These are phyloP conservation scores for Acanthosepion lycidas DNA, from an alignment of 2,888 invertebrate species.

Conservation along the genomic window DNA sequence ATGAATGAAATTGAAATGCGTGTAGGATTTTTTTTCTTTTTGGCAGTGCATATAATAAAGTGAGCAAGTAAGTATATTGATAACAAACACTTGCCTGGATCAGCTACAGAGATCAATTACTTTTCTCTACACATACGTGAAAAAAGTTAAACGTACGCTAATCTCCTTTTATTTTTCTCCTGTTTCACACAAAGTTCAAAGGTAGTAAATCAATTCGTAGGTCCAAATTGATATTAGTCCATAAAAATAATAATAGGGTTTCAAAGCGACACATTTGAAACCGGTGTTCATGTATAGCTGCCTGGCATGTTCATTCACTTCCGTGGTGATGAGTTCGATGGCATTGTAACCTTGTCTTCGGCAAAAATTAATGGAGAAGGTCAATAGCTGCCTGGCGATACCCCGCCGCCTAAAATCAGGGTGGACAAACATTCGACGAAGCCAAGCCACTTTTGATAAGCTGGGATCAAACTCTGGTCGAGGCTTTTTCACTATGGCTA, in stretches of 20 bases:
- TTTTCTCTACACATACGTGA: background rate
- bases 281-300: constrained; percentile 34
- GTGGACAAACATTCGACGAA: constrained; percentile 42
- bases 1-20: background rate
- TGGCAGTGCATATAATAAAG: constrained; percentile 33
- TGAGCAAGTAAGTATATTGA: background rate
- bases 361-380: background rate
- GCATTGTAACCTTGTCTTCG: constrained; percentile 37
- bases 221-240: constrained; percentile 43
- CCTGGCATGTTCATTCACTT: constrained; percentile 36
- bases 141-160: background rate
- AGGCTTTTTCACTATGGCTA: constrained; percentile 36
- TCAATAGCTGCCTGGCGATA: constrained; percentile 37
- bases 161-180: background rate
- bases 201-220: constrained; percentile 43
- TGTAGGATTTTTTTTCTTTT: background rate
- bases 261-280: constrained; percentile 38
- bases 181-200: background rate
- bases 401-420: constrained; percentile 41
- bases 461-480: background rate
- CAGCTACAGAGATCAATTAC: constrained; percentile 18
- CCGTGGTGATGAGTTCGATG: constrained; percentile 40
- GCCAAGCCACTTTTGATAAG: constrained; percentile 21
- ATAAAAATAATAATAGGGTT: constrained; percentile 36
- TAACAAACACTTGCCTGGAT: constrained; percentile 33